Base-by-base conservation (phyloP, 2,113 vertebrate genomes). In the Pseudopodoces humilis region DNA sequence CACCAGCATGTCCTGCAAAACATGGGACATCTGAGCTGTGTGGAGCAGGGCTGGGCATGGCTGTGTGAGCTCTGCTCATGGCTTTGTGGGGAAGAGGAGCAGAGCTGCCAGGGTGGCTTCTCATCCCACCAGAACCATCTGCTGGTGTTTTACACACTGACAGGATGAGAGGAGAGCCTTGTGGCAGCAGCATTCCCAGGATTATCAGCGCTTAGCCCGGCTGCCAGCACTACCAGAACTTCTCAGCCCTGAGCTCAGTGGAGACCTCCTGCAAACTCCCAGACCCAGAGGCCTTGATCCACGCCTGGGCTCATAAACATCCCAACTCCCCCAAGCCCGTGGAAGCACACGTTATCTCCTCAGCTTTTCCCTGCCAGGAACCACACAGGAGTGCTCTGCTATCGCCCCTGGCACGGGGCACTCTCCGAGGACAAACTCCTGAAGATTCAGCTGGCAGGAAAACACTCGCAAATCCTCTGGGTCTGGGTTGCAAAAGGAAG, bases 81-180 rank as follows among this genome's bases (percentile, higher is more conserved):
- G 9, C 2, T 15, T 5, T 18, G 15, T 5, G 13, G 14, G 49
- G 22, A 16, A 22, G 28, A 15, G 33, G 63, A 87, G 65, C 43
- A 2, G 2, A 0, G 67, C 24, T 10, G 3, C 6, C 0, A 0
- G 8, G 31, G 18, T 2, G 22, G 53, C 17, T 60, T 55, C 86
- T 46, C 49, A 8, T n/a, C 43, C 24, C 83, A 10, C n/a, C 83
- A 64, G 27, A 62, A 11, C 6, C 20, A 15, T 8, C 83, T 30
- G 53, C 39, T 24, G 55, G 39, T 2, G 3, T 21, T 63, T 55
- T 3, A 15, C 37, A 15, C 56, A 0, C 7, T 39, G 1, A 28
- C 2, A 33, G 65, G 37, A 41, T 75, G 46, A 59, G 47, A 6
- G 33, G 33, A 39, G 59, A 75, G 58, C 52, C 43, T 31, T 2